Percentiles rank a stretch among this genome's conserved stretches.
phyloP scores from a whole-genome alignment of 2,888 invertebrate genomes.

The Zaprionus obscuricornis region DNA sequence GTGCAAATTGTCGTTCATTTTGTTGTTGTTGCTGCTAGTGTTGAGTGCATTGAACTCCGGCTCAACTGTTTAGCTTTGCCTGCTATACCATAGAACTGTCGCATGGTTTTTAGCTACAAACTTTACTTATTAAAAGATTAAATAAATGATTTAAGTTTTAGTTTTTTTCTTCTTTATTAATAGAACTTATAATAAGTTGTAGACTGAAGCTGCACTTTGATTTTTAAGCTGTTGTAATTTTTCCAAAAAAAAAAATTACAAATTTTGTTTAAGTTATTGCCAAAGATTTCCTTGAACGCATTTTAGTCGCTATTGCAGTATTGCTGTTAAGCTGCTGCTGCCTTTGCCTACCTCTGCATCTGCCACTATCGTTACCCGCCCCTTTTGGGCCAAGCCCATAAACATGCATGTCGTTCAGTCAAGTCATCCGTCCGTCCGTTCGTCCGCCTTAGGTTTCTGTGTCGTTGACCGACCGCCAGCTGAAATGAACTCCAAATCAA shows the following conservation, averaged over 20 bases:
- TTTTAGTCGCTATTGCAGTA: conserved; percentile 53
- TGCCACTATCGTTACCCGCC: conserved; percentile 6
- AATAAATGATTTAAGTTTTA: too few relatives aligned
- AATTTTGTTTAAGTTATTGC: conserved; percentile 49
- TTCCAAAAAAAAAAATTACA: conserved; percentile 5
- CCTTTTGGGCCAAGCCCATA: conserved; percentile 59
- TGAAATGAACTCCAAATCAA: conserved; percentile 75
- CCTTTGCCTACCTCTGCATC: neutral
- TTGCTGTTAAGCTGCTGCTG: too few relatives aligned
- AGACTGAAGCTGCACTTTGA: too few relatives aligned
- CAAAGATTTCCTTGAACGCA: conserved; percentile 77
- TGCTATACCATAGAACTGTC: too few relatives aligned
- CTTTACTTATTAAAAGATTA: too few relatives aligned
- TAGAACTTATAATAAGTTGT: too few relatives aligned
- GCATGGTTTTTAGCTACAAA: too few relatives aligned
- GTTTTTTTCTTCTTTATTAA: conserved; percentile 27
- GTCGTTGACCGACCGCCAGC: conserved; percentile 82
- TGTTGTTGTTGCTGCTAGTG: conserved; percentile 4
- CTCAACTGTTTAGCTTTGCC: too few relatives aligned
- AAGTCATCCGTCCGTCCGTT: conserved; percentile 5
- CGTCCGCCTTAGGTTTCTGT: conserved; percentile 74
- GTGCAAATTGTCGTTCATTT: conserved; percentile 59
- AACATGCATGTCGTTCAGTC: too few relatives aligned
- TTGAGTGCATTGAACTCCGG: conserved; percentile 67
- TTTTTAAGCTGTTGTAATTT: neutral